Evolutionary conservation across 2,797 vertebrate species (phyloP), one percentile per base, ranked within the genome.

Genomic region (Nannoperca obscura): DNA sequence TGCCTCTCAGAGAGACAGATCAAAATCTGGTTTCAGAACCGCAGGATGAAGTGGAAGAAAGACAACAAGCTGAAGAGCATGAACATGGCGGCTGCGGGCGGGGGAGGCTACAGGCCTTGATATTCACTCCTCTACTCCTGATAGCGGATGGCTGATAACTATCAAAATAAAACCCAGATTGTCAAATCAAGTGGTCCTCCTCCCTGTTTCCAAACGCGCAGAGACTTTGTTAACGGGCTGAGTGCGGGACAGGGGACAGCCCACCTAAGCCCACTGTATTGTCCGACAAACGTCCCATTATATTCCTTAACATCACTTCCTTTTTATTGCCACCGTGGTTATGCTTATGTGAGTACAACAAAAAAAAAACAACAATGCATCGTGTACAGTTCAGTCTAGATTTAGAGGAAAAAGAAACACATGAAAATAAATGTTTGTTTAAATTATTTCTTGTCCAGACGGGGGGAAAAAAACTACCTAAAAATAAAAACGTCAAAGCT

Each of bases 61-160:
- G 98, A 99, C 97, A 99, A 99, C 95, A 99, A 99, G 95, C 96
- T 99, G 94, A 99, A 99, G 94, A 98, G 97, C 92, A 99, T 99
- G 98, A 99, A 97, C 91, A 99, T 99, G 97, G 97, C 97, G 74
- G 97, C 97, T 60, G 97, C 97, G 74, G 97, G 97, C 92, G 97
- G 97, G 92, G 93, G 89, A 67, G 96, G 95, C 89, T 99, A 97
- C 92, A 97, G 97, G 94, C 98, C 98, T 78, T 99, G 95, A 97
- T 95, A 76, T 87, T 89, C 84, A 71, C 73, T 44, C 55, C 19
- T 65, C 44, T 1, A 38, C 19, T 44, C 78, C 80, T 74, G 59
- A 80, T 65, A 76, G 79, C 77, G 32, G 24, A 32, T 3, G 4
- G 32, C 4, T 6, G 65, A 90, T 95, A 93, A 92, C 92, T 94